Evolutionary conservation across 1,140 invertebrate species (phyloP), one percentile per base, ranked within the genome.

Genomic region (Drosophila trapezifrons): DNA sequence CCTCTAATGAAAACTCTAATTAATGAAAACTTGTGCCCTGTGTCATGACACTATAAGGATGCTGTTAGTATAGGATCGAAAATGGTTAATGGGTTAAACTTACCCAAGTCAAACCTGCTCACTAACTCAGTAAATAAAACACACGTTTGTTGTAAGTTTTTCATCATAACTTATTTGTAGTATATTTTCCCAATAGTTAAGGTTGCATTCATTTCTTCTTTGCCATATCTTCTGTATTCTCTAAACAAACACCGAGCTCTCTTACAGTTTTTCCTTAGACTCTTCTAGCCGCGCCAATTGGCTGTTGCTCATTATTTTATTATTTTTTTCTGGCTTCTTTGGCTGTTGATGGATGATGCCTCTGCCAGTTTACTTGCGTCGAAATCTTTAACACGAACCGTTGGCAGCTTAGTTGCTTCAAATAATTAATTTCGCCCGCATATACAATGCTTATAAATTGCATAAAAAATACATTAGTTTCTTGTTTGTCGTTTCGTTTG

Each of bases 391-490:
- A 78, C 74, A 78, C 57, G 74, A 77, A 77, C 65, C 74, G 35
- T 70, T 86, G 67, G 51, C 78, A 76, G 76, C 71, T 76, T 72
- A 76, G 59, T 69, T 58, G 45, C 65, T 82, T 82, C 65, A 82
- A 82, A 71, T 75, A 76, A 72, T 74, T 47, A 63, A 59, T 64
- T 78, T 71, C 46, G 35, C 22, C 46, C 40, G 70, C 75, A 81
- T 55, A 74, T 71, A 79, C 57, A 56, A 75, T 60, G 51, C 56
- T 77, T 78, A 89, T 78, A 83, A 83, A 83, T 77, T 79, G 75
- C 76, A 87, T 87, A 86, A 86, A 86, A 86, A 86, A 86, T 86
- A 87, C 75, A 83, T 83, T 86, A 51, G 63, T 76, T 60, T 83
- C 52, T 32, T 54, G 18, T 54, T 54, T 54, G 13, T 54, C 37